phyloP scores from a whole-genome alignment of 2,888 invertebrate species.

The Therioaphis trifolii region DNA sequence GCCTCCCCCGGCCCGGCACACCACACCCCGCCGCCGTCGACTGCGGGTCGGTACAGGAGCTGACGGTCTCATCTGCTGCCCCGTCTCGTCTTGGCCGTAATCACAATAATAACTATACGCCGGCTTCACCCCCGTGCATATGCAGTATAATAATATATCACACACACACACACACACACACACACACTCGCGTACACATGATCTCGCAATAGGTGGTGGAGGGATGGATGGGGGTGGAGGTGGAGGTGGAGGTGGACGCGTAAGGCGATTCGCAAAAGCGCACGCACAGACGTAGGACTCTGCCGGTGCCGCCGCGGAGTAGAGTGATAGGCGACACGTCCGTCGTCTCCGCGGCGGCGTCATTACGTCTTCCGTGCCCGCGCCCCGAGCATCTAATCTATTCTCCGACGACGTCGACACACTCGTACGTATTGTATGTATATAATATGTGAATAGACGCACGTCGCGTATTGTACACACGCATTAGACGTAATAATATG shows the following conservation, averaged over 20 bases:
- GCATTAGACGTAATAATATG: not conserved
- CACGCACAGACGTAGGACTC: too few species aligned
- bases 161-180: too few species aligned
- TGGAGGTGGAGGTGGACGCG: not conserved
- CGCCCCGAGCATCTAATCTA: conserved; percentile 12
- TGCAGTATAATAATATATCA: conserved; percentile 1
- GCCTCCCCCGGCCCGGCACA: too few species aligned
- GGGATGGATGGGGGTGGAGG: too few species aligned
- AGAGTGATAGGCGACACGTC: conserved; percentile 57
- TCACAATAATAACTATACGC: conserved; percentile 30
- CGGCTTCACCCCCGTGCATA: not conserved
- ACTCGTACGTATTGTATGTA: not conserved
- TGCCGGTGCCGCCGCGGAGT: not conserved
- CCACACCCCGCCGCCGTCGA: not conserved
- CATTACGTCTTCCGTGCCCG: not conserved
- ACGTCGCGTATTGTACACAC: not conserved
- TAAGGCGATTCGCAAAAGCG: not conserved
- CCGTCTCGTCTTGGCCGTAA: conserved; percentile 22
- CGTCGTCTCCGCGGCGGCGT: conserved; percentile 18
- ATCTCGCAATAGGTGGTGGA: too few species aligned
- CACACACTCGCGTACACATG: too few species aligned
- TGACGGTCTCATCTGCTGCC: conserved; percentile 52
- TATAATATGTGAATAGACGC: not conserved
- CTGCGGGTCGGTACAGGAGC: not conserved
- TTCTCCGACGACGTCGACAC: not conserved